These are phyloP conservation scores for Cephus sareptanus DNA, from an alignment of 2,888 invertebrate genomes.

Conservation along the genomic window DNA sequence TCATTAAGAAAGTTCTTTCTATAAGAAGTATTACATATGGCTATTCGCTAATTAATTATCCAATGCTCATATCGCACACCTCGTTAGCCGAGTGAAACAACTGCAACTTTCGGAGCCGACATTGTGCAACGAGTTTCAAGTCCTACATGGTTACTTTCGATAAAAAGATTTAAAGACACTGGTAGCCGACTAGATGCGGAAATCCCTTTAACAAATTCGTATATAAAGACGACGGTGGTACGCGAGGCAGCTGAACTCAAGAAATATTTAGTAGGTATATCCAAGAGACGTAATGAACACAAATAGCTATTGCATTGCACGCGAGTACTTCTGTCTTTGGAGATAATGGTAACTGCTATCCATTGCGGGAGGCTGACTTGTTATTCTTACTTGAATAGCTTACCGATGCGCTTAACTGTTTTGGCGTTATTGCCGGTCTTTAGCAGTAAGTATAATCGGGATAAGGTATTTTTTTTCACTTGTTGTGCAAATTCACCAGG, in stretches of 20 bases:
- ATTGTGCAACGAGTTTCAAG: slow-evolving; percentile 10
- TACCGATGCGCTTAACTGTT: slow-evolving; percentile 12
- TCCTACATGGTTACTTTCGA: slow-evolving; percentile 6
- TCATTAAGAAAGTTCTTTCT: background rate
- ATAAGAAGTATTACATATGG: background rate
- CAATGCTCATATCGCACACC: slow-evolving; percentile 47
- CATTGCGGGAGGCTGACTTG: slow-evolving; percentile 35
- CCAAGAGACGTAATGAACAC: slow-evolving; percentile 36
- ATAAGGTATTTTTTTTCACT: background rate
- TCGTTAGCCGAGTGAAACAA: slow-evolving; percentile 37
- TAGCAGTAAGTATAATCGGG: background rate
- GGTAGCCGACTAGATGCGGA: background rate
- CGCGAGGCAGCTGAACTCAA: slow-evolving; percentile 9
- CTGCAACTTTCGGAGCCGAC: slow-evolving; percentile 11
- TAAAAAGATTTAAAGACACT: background rate
- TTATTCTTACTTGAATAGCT: slow-evolving; percentile 27
- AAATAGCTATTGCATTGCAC: slow-evolving; percentile 23
- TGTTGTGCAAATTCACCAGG: background rate
- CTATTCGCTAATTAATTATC: slow-evolving; percentile 44
- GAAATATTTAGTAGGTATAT: slow-evolving; percentile 32
- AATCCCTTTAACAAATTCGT: slow-evolving; percentile 16
- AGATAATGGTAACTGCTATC: slow-evolving; percentile 44
- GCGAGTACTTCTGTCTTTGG: slow-evolving; percentile 43
- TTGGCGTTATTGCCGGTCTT: slow-evolving; percentile 20
- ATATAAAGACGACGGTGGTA: slow-evolving; percentile 1